Conservation (phyloP, 2,113 vertebrate genomes). For the Nycticryphes semicollaris region DNA sequence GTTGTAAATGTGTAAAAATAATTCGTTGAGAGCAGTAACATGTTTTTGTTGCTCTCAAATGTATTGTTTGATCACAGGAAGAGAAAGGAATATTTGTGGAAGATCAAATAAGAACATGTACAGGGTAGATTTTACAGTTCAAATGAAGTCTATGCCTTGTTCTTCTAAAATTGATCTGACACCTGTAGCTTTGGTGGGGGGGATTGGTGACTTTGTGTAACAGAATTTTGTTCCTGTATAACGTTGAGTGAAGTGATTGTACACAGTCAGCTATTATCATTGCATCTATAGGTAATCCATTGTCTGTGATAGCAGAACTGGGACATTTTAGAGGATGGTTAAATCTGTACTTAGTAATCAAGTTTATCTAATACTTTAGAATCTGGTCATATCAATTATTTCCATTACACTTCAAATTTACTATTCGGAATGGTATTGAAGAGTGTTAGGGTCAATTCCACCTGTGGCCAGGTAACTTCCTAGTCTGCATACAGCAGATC, state of each 20-base stretch:
- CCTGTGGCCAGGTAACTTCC: neutral
- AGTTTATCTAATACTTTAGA: neutral
- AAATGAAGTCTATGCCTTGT: neutral
- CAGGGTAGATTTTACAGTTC: neutral
- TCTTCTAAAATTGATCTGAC: neutral
- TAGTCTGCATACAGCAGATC: neutral
- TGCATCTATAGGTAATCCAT: neutral
- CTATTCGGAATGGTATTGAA: neutral
- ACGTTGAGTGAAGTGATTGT: neutral
- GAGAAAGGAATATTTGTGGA: neutral
- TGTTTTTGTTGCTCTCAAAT: neutral
- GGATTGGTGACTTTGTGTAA: neutral
- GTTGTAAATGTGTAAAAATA: neutral
- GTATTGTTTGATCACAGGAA: neutral
- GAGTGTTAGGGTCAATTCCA: neutral
- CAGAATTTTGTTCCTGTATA: neutral
- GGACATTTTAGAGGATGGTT: neutral
- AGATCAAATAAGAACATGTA: neutral
- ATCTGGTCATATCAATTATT: neutral
- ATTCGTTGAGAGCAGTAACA: neutral
- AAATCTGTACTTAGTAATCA: neutral
- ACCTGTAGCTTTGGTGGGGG: neutral
- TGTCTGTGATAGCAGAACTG: neutral
- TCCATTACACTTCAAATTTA: neutral
- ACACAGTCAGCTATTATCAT: neutral